phyloP scores from a whole-genome alignment of 1,140 invertebrate species.

The Drosophila kohkoa region DNA sequence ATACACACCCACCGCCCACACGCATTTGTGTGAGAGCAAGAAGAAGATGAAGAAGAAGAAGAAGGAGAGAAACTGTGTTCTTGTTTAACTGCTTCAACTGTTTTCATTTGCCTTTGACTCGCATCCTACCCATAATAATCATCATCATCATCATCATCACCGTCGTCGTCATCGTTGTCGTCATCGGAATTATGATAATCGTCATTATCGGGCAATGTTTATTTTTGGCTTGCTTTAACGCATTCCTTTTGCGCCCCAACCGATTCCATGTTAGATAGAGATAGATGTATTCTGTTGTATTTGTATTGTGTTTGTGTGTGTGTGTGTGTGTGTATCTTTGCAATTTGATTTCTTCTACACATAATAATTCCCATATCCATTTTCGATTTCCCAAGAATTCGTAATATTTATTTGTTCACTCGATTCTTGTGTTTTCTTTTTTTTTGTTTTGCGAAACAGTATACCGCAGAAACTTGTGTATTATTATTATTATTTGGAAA shows the following conservation, averaged over 20 bases:
- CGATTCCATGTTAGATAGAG: not conserved
- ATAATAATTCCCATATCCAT: slow-evolving; percentile 20
- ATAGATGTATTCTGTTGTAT: not conserved
- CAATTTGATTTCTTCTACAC: slow-evolving; percentile 17
- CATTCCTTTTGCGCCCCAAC: slow-evolving; percentile 26
- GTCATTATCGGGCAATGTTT: slow-evolving; percentile 50
- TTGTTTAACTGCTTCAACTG: slow-evolving; percentile 22
- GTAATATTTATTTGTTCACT: slow-evolving; percentile 2
- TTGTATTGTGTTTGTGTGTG: not conserved
- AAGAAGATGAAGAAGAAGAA: not conserved
- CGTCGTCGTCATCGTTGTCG: slow-evolving; percentile 5
- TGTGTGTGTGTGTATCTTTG: not conserved
- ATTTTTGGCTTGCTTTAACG: slow-evolving; percentile 47
- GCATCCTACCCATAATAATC: slow-evolving; percentile 27
- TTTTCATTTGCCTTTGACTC: slow-evolving; percentile 18
- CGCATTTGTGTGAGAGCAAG: slow-evolving; percentile 45
- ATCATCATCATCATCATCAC: slow-evolving; percentile 17
- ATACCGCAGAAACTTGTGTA: slow-evolving; percentile 9
- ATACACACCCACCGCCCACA: slow-evolving; percentile 63
- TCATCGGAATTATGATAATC: slow-evolving; percentile 33
- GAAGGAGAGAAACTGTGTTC: not conserved
- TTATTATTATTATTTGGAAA: slow-evolving; percentile 35
- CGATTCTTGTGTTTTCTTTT: not conserved
- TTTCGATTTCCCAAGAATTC: slow-evolving; percentile 33
- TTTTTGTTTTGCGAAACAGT: slow-evolving; percentile 32